These are phyloP conservation scores for Pluvialis apricaria DNA, from an alignment of 2,113 vertebrate species.

Conservation along the genomic window DNA sequence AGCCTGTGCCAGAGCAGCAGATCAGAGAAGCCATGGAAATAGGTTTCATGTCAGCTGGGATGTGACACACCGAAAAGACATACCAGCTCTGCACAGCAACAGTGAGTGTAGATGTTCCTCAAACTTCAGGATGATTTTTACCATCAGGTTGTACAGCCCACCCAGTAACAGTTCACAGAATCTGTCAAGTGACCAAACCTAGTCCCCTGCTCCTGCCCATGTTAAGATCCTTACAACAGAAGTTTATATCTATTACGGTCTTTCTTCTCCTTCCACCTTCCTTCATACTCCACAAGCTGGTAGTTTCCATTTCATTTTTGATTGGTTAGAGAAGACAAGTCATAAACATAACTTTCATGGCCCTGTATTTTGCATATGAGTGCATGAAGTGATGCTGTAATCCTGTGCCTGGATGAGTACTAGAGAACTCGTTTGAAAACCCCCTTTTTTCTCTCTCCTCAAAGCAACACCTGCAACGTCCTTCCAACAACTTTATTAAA, in stretches of 20 bases:
- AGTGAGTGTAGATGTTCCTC: fast-evolving
- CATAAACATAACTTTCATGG: background rate
- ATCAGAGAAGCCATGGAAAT: background rate
- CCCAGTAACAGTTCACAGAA: background rate
- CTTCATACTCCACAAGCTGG: background rate
- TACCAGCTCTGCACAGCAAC: background rate
- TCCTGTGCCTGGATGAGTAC: background rate
- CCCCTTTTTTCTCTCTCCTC: background rate
- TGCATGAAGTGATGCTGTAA: background rate
- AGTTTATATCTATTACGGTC: fast-evolving
- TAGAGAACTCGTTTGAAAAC: background rate
- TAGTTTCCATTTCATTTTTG: background rate
- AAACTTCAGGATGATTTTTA: background rate
- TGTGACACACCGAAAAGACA: background rate
- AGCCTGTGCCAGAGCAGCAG: background rate
- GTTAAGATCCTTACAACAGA: background rate
- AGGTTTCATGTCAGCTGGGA: background rate
- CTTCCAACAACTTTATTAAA: background rate
- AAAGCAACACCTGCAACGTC: background rate
- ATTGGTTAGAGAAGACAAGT: background rate
- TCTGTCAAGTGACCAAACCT: background rate
- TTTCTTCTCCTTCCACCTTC: background rate
- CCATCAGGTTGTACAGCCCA: background rate
- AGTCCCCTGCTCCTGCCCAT: background rate
- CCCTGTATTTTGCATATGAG: background rate